phyloP scores from a whole-genome alignment of 2,797 vertebrate genomes.

The Oreortyx pictus region DNA sequence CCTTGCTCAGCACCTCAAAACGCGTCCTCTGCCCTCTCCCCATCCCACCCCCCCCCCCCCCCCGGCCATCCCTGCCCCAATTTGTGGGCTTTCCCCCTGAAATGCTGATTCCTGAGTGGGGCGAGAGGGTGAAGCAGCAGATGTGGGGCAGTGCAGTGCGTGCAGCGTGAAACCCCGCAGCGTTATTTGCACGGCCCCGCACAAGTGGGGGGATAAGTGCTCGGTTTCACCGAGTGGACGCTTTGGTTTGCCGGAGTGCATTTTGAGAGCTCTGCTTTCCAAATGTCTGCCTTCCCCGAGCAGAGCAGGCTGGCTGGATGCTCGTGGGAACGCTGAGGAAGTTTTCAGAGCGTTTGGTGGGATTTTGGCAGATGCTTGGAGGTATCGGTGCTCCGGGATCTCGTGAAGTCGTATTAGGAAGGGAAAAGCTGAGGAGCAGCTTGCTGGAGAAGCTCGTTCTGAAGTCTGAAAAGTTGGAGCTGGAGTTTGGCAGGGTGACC shows the following conservation, averaged over 20 bases:
- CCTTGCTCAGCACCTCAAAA: constrained; percentile 16
- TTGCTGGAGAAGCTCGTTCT: neutral
- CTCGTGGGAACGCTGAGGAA: neutral
- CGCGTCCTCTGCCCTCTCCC: constrained; percentile 2
- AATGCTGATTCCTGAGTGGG: neutral
- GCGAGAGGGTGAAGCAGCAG: neutral
- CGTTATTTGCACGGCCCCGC: neutral
- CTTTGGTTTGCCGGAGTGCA: neutral
- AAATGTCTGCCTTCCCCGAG: neutral
- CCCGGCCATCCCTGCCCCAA: fast-evolving
- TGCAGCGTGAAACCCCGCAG: neutral
- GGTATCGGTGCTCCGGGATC: neutral
- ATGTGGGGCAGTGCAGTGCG: neutral
- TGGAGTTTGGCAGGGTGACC: neutral
- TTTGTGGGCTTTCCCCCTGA: neutral
- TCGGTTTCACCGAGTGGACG: neutral
- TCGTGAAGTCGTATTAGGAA: fast-evolving
- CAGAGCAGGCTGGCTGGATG: neutral
- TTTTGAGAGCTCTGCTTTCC: neutral
- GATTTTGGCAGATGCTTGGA: fast-evolving
- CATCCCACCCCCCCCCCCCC: too few relatives aligned
- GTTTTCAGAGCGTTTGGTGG: neutral
- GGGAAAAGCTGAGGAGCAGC: fast-evolving
- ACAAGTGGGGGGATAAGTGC: neutral
- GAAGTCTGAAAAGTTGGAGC: neutral